phyloP scores from a whole-genome alignment of 2,888 invertebrate genomes.

The Heliconius charithonia region DNA sequence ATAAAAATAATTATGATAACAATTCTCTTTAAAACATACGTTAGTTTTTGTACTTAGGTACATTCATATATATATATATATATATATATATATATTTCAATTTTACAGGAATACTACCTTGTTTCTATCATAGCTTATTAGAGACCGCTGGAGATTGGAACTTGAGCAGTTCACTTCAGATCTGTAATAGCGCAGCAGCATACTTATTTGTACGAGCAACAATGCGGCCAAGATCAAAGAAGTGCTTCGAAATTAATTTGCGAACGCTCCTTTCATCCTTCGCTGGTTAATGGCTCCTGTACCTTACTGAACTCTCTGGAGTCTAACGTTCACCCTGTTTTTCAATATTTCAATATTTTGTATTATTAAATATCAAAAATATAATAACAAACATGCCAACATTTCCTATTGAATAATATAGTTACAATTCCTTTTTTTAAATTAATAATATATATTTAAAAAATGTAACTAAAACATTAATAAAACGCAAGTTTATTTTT shows the following conservation, averaged over 20 bases:
- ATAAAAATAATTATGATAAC: too few relatives aligned
- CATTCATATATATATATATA: too few relatives aligned
- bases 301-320: constrained; percentile 27
- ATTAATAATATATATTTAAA: not conserved
- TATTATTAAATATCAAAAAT: not conserved
- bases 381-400: not conserved
- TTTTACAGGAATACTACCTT: not conserved
- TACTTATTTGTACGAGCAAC: constrained; percentile 72
- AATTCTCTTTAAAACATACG: too few relatives aligned
- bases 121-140: not conserved
- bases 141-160: constrained; percentile 16
- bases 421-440: not conserved
- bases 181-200: constrained; percentile 43
- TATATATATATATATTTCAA: too few relatives aligned
- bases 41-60: too few relatives aligned
- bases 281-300: constrained; percentile 26
- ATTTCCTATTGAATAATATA: not conserved
- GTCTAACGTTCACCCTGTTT: constrained; percentile 10
- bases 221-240: constrained; percentile 76
- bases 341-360: not conserved
- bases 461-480: not conserved
- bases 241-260: constrained; percentile 75
- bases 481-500: not conserved
- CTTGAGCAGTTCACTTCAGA: constrained; percentile 26
- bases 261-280: constrained; percentile 63